Evolutionary conservation across 30 jellyfish, hydroid and myxozoan genomes (phyloP), one percentile per base, ranked within the genome.

Genomic region (Pseudorhiza aurosa): DNA sequence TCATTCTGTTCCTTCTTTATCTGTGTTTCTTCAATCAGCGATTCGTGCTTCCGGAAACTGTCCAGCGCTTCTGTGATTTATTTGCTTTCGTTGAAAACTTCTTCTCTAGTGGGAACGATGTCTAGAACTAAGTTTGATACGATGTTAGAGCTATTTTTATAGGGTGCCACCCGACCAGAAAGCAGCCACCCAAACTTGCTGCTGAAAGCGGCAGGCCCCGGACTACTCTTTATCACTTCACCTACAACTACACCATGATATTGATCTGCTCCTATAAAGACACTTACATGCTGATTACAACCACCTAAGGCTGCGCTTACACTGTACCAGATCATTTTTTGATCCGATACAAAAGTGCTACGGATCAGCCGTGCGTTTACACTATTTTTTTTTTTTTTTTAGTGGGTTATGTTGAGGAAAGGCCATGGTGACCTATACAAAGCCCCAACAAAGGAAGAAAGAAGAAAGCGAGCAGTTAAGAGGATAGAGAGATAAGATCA

Each of bases 151-250:
- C 2, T 33, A 35, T 36, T 33, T 18, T 67, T 43, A 39, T 67
- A 15, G 40, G 81, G 25, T 2, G 11, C 25, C 4, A 57, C 78
- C 5, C 81, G 88, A 17, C 91, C 91, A 21, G 91, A 59, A 1
- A 78, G 72, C 53, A 78, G 39, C 91, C 85, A 78, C 55, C 91
- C 83, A 31, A 78, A 65, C 68, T 80, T 80, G 71, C 92, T 80
- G 42, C 71, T 42, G 17, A 84, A 22, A 18, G 83, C 85, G 15
- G 72, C 84, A 46, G 92, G 92, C 63, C 92, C 92, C 29, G 81
- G 33, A 32, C 40, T 65, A 28, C 92, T 85, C 40, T 80, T 80
- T 5, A 80, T 65, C 31, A 80, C 84, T 12, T 80, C 84, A 22
- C 92, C 84, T 65, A 53, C 8, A 44, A 80, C 85, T 22, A 80